Percentiles rank a stretch among this genome's conserved stretches.
phyloP scores from a whole-genome alignment of 2,797 vertebrate genomes.

The Manis crassicaudata region DNA sequence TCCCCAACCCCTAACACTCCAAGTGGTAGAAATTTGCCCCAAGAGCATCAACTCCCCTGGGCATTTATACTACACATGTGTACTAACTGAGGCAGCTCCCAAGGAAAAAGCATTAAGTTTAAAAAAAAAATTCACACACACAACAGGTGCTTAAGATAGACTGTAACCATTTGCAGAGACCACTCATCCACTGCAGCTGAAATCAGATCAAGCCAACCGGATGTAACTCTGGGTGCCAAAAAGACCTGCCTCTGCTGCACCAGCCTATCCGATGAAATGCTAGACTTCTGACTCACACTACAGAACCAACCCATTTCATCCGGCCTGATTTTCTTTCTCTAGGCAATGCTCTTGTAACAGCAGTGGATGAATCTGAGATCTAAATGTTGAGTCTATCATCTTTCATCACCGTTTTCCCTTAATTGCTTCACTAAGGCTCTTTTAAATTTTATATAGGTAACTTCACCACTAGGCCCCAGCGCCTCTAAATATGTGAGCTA shows the following conservation, averaged over 20 bases:
- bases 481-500: neutral
- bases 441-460: neutral
- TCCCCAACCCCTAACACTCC: neutral
- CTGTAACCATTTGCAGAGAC: neutral
- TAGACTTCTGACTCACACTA: neutral
- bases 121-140: neutral
- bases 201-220: constrained; percentile 7
- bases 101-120: neutral
- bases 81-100: neutral
- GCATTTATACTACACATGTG: neutral
- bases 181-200: neutral
- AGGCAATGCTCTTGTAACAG: neutral
- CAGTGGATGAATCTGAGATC: neutral
- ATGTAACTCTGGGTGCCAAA: neutral
- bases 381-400: neutral
- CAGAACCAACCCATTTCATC: neutral
- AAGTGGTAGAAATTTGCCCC: neutral
- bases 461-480: neutral
- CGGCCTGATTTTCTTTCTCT: neutral
- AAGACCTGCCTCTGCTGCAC: neutral
- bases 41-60: neutral
- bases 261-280: neutral
- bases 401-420: neutral
- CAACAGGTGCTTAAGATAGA: neutral
- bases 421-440: neutral